These are phyloP conservation scores for Pocillopora grandis DNA, from an alignment of 92 coral and sea anemone genomes.

Conservation along the genomic window DNA sequence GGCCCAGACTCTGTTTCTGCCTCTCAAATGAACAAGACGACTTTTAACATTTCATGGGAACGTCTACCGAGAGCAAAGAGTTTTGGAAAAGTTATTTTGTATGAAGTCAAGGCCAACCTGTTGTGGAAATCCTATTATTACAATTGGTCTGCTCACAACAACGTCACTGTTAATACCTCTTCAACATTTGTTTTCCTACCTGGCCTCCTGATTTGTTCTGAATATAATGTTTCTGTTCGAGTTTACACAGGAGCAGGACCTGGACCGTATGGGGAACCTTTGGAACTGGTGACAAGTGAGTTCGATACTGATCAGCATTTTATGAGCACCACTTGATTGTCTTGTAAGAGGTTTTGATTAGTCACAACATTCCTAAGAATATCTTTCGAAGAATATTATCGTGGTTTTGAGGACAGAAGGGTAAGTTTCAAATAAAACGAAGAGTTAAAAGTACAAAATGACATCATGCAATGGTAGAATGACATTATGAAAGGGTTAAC, in stretches of 20 bases:
- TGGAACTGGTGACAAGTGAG: constrained; percentile 32
- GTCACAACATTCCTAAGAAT: too few species aligned
- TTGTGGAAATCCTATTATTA: not conserved
- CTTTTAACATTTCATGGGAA: constrained; percentile 25
- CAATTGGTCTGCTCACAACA: not conserved
- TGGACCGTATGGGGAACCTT: constrained; percentile 41
- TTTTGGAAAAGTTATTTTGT: constrained; percentile 3
- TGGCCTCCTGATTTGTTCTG: constrained; percentile 30
- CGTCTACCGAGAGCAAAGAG: constrained; percentile 9
- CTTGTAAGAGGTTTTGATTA: too few species aligned
- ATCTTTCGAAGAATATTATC: too few species aligned
- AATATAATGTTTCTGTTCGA: constrained; percentile 35
- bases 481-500: too few species aligned
- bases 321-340: too few species aligned
- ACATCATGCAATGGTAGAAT: too few species aligned
- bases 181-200: constrained; percentile 9
- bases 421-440: too few species aligned
- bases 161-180: not conserved
- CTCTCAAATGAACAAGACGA: not conserved
- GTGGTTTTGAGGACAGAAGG: too few species aligned
- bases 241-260: constrained; percentile 42
- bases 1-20: not conserved
- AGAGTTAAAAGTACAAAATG: too few species aligned
- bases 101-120: constrained; percentile 8
- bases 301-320: not conserved